Percentiles rank a stretch among this genome's conserved stretches.
phyloP scores from a whole-genome alignment of 2,888 invertebrate genomes.

The Mallateleia sp. region DNA sequence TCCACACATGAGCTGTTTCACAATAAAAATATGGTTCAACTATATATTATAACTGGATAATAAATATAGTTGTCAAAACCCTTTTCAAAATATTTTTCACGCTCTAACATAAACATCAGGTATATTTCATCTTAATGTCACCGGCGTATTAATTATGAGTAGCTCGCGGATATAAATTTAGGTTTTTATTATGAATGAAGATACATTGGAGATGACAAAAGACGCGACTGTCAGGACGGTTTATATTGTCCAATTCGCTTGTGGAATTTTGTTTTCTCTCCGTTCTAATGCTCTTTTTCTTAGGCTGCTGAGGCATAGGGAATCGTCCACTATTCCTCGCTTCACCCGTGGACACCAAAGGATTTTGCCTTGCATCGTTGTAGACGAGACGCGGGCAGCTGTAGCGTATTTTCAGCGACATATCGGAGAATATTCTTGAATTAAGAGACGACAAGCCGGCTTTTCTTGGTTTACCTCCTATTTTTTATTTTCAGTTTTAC shows the following conservation, averaged over 20 bases:
- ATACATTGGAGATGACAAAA: conserved; percentile 53
- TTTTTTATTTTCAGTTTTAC: background rate
- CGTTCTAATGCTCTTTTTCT: conserved; percentile 32
- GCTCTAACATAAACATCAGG: conserved; percentile 10
- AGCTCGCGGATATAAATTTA: conserved; percentile 28
- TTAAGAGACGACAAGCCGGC: conserved; percentile 83
- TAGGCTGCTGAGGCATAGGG: conserved; percentile 41
- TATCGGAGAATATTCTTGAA: conserved; percentile 86
- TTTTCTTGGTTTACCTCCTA: conserved; percentile 78
- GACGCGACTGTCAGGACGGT: conserved; percentile 38
- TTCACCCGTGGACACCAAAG: conserved; percentile 47
- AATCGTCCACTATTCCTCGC: conserved; percentile 58
- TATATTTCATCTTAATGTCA: conserved; percentile 40
- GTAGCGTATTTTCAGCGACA: conserved; percentile 87
- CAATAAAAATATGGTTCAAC: background rate
- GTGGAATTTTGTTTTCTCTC: conserved; percentile 49
- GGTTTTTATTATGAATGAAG: conserved; percentile 55
- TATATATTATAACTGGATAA: background rate
- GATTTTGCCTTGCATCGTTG: conserved; percentile 50
- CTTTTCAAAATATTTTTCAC: conserved; percentile 22
- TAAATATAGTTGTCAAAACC: conserved; percentile 5
- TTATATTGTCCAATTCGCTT: conserved; percentile 51
- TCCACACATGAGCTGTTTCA: background rate
- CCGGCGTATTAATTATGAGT: conserved; percentile 38
- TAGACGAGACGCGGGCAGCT: conserved; percentile 88